Percentiles rank a stretch among this genome's conserved stretches.
phyloP scores from a whole-genome alignment of 64 coral and sea anemone species.

The Porites australiensis region DNA sequence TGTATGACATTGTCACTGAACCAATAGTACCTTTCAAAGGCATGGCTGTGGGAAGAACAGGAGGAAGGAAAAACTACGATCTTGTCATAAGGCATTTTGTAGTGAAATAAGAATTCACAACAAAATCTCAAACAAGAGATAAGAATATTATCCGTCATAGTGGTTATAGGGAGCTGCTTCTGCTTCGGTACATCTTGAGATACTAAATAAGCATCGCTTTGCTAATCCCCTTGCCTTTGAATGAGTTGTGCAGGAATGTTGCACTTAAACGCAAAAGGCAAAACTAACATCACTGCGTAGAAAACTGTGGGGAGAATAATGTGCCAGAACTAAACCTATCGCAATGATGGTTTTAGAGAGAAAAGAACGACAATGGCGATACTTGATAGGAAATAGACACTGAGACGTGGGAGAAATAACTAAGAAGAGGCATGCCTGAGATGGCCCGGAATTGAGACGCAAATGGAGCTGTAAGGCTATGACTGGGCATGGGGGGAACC shows the following conservation, averaged over 20 bases:
- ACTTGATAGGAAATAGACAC: not conserved
- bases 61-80: not conserved
- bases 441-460: too few species aligned
- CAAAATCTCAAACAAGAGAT: not conserved
- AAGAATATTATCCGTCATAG: not conserved
- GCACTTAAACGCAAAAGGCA: not conserved
- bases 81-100: too few species aligned
- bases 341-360: not conserved
- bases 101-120: too few species aligned
- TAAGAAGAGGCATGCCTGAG: too few species aligned
- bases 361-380: not conserved
- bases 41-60: too few species aligned
- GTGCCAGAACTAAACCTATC: not conserved
- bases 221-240: not conserved
- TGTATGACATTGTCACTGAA: too few species aligned
- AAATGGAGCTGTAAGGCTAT: too few species aligned
- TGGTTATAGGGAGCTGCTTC: not conserved
- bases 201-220: slow-evolving; percentile 4
- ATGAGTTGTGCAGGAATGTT: slow-evolving; percentile 10
- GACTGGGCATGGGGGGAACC: too few species aligned
- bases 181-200: not conserved
- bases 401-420: too few species aligned
- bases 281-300: not conserved
- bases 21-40: too few species aligned
- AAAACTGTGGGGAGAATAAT: slow-evolving; percentile 7